Percentiles rank a stretch among this genome's conserved stretches.
Conservation (phyloP, 2,888 invertebrate genomes). For the Leistus spinibarbis region DNA sequence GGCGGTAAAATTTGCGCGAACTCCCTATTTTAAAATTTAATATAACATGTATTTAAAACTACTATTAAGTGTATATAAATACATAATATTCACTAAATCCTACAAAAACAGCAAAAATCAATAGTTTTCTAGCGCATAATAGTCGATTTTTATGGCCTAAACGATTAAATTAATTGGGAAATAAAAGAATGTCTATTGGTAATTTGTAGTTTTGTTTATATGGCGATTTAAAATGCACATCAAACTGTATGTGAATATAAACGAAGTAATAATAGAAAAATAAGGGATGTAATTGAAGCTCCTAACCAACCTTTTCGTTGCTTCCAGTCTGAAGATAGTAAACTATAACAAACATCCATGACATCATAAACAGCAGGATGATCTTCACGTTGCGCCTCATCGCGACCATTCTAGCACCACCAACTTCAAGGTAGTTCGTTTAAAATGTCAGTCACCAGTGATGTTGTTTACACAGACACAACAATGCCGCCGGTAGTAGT, state of each 20-base stretch:
- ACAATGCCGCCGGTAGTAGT: slow-evolving; percentile 15
- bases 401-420: slow-evolving; percentile 41
- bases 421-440: background rate
- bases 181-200: too few relatives aligned
- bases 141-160: too few relatives aligned
- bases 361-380: slow-evolving; percentile 64
- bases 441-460: slow-evolving; percentile 15
- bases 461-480: slow-evolving; percentile 29
- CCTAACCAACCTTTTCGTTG: slow-evolving; percentile 60
- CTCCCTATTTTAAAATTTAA: too few relatives aligned
- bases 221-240: too few relatives aligned
- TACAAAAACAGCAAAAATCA: too few relatives aligned
- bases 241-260: background rate
- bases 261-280: background rate
- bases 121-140: background rate
- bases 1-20: too few relatives aligned
- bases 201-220: too few relatives aligned
- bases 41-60: too few relatives aligned
- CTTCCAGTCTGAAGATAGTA: slow-evolving; percentile 66
- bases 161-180: too few relatives aligned
- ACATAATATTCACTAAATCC: too few relatives aligned
- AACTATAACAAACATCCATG: slow-evolving; percentile 69
- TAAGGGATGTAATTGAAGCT: slow-evolving; percentile 16
- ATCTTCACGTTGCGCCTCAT: slow-evolving; percentile 69
- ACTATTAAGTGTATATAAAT: too few relatives aligned